Evolutionary conservation across 2,113 vertebrate genomes (phyloP).

Genomic region (Chionodraco myersi): DNA sequence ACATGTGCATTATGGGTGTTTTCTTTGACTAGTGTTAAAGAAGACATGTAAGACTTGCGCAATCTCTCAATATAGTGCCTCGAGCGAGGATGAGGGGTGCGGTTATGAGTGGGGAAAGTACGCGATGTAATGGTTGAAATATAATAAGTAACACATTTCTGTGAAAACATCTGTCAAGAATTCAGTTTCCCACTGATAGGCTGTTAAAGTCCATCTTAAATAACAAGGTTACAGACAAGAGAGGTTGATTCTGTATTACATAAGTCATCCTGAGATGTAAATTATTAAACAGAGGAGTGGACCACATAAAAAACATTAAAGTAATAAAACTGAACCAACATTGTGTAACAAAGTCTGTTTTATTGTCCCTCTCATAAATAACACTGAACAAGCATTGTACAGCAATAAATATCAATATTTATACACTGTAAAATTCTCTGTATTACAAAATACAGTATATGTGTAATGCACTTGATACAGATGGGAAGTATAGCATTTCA

Average conservation of each 20-base stretch:
- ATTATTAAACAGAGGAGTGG: slow-evolving; percentile 30
- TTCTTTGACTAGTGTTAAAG: too few species aligned
- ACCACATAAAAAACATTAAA: not conserved
- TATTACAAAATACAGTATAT: slow-evolving; percentile 86
- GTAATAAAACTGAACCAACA: not conserved
- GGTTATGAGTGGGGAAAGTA: not conserved
- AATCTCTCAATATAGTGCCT: not conserved
- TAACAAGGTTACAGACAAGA: slow-evolving; percentile 7
- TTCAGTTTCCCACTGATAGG: slow-evolving; percentile 1
- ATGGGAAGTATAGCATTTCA: slow-evolving; percentile 77
- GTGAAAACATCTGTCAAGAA: slow-evolving; percentile 7
- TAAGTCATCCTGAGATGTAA: slow-evolving; percentile 13
- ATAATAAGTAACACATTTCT: not conserved
- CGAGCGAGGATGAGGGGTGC: not conserved
- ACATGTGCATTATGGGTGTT: too few species aligned
- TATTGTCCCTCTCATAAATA: slow-evolving; percentile 83
- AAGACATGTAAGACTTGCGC: too few species aligned
- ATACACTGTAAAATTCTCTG: slow-evolving; percentile 83
- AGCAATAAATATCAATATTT: slow-evolving; percentile 83
- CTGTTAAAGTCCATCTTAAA: slow-evolving; percentile 4
- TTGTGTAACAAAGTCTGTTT: slow-evolving; percentile 72
- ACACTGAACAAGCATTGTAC: slow-evolving; percentile 84
- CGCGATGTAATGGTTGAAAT: slow-evolving; percentile 8
- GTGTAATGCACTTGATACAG: slow-evolving; percentile 85
- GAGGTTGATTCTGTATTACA: slow-evolving; percentile 3